Evolutionary conservation across 2,888 invertebrate genomes (phyloP).

Genomic region (Silvanus unidentatus): DNA sequence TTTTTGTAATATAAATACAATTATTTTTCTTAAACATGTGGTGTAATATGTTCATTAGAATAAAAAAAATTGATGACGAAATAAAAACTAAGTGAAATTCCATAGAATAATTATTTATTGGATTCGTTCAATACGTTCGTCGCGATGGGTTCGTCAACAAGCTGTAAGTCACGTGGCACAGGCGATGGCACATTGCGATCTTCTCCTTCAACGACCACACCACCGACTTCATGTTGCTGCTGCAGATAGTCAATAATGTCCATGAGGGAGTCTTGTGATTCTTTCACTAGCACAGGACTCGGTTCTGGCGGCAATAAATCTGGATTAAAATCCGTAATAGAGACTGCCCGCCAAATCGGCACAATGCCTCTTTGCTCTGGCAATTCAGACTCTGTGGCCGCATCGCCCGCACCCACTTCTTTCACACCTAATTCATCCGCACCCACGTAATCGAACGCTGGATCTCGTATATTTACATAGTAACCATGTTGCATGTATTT

Average conservation of each 20-base stretch:
- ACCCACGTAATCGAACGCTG: conserved; percentile 50
- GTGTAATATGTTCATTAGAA: too few relatives aligned
- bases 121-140: too few relatives aligned
- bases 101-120: too few relatives aligned
- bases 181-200: conserved; percentile 37
- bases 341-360: conserved; percentile 64
- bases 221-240: conserved; percentile 46
- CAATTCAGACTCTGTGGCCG: conserved; percentile 16
- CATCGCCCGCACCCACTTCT: conserved; percentile 45
- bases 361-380: conserved; percentile 34
- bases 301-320: conserved; percentile 67
- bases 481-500: conserved; percentile 71
- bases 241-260: conserved; percentile 47
- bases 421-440: conserved; percentile 47
- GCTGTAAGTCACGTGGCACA: too few relatives aligned
- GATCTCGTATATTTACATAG: conserved; percentile 57
- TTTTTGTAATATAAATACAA: conserved; percentile 1
- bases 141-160: too few relatives aligned
- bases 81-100: not conserved
- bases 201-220: conserved; percentile 34
- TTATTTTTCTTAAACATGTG: too few relatives aligned
- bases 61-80: not conserved
- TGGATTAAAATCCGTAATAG: conserved; percentile 60
- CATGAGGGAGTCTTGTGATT: conserved; percentile 54
- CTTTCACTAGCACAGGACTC: conserved; percentile 58